Percentiles rank a stretch among this genome's conserved stretches.
phyloP scores from a whole-genome alignment of 2,113 vertebrate genomes.

The Lethenteron reissneri region DNA sequence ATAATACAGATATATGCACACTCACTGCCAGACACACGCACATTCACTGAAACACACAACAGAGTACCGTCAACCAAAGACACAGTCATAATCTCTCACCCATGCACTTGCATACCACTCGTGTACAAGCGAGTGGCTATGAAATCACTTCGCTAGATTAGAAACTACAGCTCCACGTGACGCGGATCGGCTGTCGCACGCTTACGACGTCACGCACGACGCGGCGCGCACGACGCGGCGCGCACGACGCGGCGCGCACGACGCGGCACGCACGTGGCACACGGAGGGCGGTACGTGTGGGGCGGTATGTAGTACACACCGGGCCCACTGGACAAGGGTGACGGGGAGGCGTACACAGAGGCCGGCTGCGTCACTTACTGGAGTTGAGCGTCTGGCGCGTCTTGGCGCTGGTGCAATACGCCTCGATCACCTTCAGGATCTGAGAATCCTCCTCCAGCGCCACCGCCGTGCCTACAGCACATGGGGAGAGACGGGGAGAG shows the following conservation, averaged over 20 bases:
- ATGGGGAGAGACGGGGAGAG: neutral
- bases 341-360: neutral
- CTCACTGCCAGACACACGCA: too few relatives aligned
- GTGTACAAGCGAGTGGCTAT: too few relatives aligned
- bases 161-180: too few relatives aligned
- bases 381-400: conserved; percentile 96
- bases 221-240: neutral
- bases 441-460: conserved; percentile 94
- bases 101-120: too few relatives aligned
- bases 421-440: conserved; percentile 94
- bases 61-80: too few relatives aligned
- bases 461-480: conserved; percentile 58
- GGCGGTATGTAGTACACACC: neutral
- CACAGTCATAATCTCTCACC: too few relatives aligned
- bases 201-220: neutral
- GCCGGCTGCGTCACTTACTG: conserved; percentile 40
- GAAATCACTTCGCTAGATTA: too few relatives aligned
- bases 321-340: neutral
- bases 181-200: too few relatives aligned
- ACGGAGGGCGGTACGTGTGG: neutral
- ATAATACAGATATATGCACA: too few relatives aligned
- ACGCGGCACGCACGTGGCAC: neutral
- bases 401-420: conserved; percentile 96
- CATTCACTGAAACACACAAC: too few relatives aligned
- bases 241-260: neutral